Evolutionary conservation across 2,797 vertebrate species (phyloP), one percentile per base, ranked within the genome.

Genomic region (Gadopsis marmoratus): DNA sequence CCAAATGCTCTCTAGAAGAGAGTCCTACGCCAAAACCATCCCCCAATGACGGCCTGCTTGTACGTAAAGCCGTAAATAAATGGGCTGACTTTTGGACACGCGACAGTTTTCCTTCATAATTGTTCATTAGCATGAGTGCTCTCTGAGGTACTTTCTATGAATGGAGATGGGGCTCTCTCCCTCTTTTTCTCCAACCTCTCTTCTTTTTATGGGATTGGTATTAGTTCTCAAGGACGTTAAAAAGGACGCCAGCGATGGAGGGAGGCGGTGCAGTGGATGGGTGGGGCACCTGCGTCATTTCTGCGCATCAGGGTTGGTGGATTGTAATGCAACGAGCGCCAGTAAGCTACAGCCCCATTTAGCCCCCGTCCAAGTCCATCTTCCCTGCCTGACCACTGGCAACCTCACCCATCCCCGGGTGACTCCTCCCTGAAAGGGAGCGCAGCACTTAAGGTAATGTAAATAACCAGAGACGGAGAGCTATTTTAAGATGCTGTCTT

Each of bases 71-170:
- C 48, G 26, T 39, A 80, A 90, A 88, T 92, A 94, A 95, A 90
- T 92, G 92, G 90, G 94, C 93, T 91, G 92, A 87, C 89, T 91
- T 88, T 89, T 88, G 89, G 91, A 91, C 83, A 78, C 83, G 86
- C 48, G 47, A 53, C 86, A 78, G 83, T 90, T 94, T 92, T 81
- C 76, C 78, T 76, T 88, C 77, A 88, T 94, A 92, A 94, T 94
- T 94, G 93, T 95, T 95, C 92, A 96, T 96, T 93, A 95, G 86
- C 75, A 69, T 91, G 91, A 96, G 95, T 95, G 95, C 94, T 94
- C 87, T 93, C 79, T 64, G 81, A 90, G 86, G 91, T 87, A 90
- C 91, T 91, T 90, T 85, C 85, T 86, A 74, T 90, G 91, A 94
- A 94, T 92, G 90, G 76, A 81, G 88, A 88, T 89, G 79, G 82